A percentile compares a stretch with the other conserved stretches of the same genome.
Conservation (phyloP, 1,140 invertebrate genomes). For the Heliconius hewitsoni region DNA sequence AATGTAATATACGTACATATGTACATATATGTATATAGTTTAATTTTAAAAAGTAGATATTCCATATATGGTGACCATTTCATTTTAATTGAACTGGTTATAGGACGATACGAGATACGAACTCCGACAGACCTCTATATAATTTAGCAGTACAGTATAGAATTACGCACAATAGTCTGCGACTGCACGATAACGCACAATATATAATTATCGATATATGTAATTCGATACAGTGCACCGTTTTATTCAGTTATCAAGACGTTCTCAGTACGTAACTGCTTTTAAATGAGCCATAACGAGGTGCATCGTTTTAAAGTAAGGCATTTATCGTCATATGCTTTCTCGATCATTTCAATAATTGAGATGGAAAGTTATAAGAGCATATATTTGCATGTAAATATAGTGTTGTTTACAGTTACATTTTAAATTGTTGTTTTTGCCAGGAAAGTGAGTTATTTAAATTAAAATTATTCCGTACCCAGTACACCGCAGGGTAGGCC, state of each 20-base stretch:
- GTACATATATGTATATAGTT: background rate
- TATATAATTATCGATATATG: constrained; percentile 67
- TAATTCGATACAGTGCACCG: constrained; percentile 57
- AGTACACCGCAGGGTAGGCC: too few species aligned
- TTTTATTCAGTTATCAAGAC: constrained; percentile 58
- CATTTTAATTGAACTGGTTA: constrained; percentile 46
- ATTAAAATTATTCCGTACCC: too few species aligned
- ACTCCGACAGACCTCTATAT: constrained; percentile 47
- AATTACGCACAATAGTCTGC: constrained; percentile 71
- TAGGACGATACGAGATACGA: constrained; percentile 32
- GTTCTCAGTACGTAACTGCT: constrained; percentile 65
- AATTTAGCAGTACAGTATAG: constrained; percentile 70
- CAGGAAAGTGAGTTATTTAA: background rate
- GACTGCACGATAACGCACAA: constrained; percentile 62
- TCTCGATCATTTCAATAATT: constrained; percentile 41
- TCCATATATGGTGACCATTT: constrained; percentile 10
- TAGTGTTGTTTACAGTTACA: constrained; percentile 13
- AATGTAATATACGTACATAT: background rate
- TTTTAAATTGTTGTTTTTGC: constrained; percentile 1
- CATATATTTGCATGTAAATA: constrained; percentile 28
- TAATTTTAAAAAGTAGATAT: background rate
- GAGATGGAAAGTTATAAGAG: constrained; percentile 36
- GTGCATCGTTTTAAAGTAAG: constrained; percentile 45
- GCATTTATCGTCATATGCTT: constrained; percentile 56
- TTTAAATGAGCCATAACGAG: constrained; percentile 67